phyloP scores from a whole-genome alignment of 2,888 invertebrate genomes.

The Eupithecia subumbrata region DNA sequence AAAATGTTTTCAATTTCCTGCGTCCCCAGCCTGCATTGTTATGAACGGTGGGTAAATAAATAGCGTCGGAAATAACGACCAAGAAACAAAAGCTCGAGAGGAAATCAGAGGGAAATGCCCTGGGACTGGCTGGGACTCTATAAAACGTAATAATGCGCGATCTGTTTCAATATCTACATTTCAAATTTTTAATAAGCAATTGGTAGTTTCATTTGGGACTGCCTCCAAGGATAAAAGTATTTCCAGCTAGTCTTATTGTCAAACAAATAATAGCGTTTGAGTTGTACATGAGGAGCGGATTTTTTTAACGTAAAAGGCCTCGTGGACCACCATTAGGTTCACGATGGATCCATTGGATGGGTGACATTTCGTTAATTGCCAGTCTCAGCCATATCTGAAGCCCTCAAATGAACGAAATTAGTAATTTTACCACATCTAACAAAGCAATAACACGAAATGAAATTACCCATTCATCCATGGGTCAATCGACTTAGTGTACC shows the following conservation, averaged over 20 bases:
- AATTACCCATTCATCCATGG: background rate
- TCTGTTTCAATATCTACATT: background rate
- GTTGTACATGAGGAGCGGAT: too few species aligned
- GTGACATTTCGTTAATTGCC: background rate
- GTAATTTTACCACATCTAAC: background rate
- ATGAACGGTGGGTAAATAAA: slow-evolving; percentile 34
- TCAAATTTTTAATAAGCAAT: background rate
- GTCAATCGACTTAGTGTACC: too few species aligned
- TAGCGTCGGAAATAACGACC: slow-evolving; percentile 34
- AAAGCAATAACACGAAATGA: background rate
- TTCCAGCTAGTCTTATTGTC: background rate
- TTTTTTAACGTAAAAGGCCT: background rate
- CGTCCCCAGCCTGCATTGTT: slow-evolving; percentile 25
- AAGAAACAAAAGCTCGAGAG: slow-evolving; percentile 23
- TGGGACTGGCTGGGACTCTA: slow-evolving; percentile 16
- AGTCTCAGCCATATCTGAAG: background rate
- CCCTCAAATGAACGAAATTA: background rate
- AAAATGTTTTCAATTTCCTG: slow-evolving; percentile 37
- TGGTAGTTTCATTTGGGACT: background rate
- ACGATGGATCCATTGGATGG: background rate
- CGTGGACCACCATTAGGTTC: background rate
- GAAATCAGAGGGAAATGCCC: slow-evolving; percentile 19
- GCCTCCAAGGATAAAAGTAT: background rate
- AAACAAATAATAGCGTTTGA: background rate
- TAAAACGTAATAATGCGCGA: slow-evolving; percentile 4